Percentiles rank a stretch among this genome's conserved stretches.
phyloP scores from a whole-genome alignment of 2,113 vertebrate genomes.

The Mugil cephalus region DNA sequence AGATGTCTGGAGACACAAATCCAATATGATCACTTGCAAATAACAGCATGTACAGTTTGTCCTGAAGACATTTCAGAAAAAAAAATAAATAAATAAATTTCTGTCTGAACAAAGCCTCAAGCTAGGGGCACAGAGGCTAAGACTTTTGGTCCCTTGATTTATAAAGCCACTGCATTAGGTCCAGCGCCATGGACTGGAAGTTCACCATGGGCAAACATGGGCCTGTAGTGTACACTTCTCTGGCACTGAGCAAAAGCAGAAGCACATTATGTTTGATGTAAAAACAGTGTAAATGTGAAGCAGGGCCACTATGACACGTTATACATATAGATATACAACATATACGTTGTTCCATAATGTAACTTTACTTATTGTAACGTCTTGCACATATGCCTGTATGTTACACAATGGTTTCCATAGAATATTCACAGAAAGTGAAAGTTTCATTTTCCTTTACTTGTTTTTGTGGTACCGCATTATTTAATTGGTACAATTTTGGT shows the following conservation, averaged over 20 bases:
- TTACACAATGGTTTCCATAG: constrained; percentile 20
- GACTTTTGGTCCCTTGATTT: too few relatives aligned
- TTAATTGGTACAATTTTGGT: not conserved
- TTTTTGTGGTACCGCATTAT: not conserved
- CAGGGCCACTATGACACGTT: constrained; percentile 11
- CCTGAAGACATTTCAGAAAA: too few relatives aligned
- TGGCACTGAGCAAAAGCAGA: not conserved
- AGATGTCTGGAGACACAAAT: too few relatives aligned
- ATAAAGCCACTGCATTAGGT: not conserved
- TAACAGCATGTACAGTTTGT: too few relatives aligned
- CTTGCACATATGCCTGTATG: constrained; percentile 26
- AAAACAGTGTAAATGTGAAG: constrained; percentile 29
- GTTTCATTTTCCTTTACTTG: not conserved
- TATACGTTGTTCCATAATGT: not conserved
- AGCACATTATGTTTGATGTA: constrained; percentile 11
- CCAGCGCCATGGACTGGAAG: not conserved
- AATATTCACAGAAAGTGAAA: not conserved
- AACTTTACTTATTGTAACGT: not conserved
- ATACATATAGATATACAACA: too few relatives aligned
- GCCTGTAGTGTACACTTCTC: not conserved
- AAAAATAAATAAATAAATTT: too few relatives aligned
- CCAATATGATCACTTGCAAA: too few relatives aligned
- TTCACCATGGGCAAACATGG: not conserved
- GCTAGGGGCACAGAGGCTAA: too few relatives aligned
- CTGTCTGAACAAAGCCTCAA: too few relatives aligned